phyloP scores from a whole-genome alignment of 2,888 invertebrate species.

The Synergus japonicus region DNA sequence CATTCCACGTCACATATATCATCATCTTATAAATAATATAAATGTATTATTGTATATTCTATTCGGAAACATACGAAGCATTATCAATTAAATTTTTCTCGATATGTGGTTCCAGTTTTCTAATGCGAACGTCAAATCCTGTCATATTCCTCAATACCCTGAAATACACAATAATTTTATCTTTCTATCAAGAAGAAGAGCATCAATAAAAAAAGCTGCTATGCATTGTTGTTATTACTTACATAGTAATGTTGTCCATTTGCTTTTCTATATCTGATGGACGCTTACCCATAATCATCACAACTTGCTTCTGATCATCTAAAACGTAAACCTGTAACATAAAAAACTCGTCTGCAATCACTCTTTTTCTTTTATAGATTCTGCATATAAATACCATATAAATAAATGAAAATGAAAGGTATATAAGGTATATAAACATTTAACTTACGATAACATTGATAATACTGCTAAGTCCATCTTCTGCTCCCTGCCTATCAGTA shows the following conservation, averaged over 20 bases:
- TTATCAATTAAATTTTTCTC: slow-evolving; percentile 83
- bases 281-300: slow-evolving; percentile 87
- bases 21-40: background rate
- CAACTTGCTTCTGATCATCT: slow-evolving; percentile 88
- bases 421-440: background rate
- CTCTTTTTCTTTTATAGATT: no score
- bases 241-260: slow-evolving; percentile 85
- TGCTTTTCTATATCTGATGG: slow-evolving; percentile 87
- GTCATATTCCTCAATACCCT: slow-evolving; percentile 86
- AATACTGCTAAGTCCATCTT: slow-evolving; percentile 90
- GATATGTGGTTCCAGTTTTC: slow-evolving; percentile 87
- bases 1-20: no score
- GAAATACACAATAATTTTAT: slow-evolving; percentile 54
- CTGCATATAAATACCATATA: background rate
- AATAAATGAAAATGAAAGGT: background rate
- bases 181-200: background rate
- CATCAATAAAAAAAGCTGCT: background rate
- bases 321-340: slow-evolving; percentile 86
- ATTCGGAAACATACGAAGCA: slow-evolving; percentile 81
- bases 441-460: slow-evolving; percentile 90
- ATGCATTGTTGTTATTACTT: slow-evolving; percentile 64
- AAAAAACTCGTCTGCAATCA: background rate
- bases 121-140: slow-evolving; percentile 87
- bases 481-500: slow-evolving; percentile 88
- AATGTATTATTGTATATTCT: background rate